Conservation (phyloP, 2,113 vertebrate species). For the Bucco capensis region DNA sequence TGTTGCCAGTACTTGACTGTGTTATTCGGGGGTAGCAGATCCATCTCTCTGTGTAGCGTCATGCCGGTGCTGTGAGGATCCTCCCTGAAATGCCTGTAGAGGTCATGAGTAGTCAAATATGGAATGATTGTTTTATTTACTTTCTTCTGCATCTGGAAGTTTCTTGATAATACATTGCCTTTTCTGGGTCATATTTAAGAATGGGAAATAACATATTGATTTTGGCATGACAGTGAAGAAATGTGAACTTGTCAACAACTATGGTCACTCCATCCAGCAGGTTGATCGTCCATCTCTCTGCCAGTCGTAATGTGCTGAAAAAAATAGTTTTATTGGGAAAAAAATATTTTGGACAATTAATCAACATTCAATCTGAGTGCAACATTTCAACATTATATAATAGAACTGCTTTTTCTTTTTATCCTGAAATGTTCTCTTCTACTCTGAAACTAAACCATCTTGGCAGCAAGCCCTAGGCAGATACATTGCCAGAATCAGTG, state of each 20-base stretch:
- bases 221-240: constrained; percentile 40
- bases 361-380: background rate
- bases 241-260: constrained; percentile 36
- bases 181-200: constrained; percentile 56
- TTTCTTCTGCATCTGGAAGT: constrained; percentile 9
- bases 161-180: constrained; percentile 42
- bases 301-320: constrained; percentile 1
- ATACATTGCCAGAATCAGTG: background rate
- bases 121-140: background rate
- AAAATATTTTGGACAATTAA: constrained; percentile 11
- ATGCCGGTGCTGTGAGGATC: background rate
- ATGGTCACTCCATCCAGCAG: constrained; percentile 12
- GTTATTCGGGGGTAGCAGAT: background rate
- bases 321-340: constrained; percentile 9
- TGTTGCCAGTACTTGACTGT: background rate
- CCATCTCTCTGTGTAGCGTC: background rate
- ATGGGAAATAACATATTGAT: constrained; percentile 61
- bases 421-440: background rate
- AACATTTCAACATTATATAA: background rate
- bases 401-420: constrained; percentile 16
- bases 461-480: background rate
- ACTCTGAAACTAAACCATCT: background rate
- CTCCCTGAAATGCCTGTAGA: background rate
- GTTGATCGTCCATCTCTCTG: constrained; percentile 5
- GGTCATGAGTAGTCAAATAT: background rate